Conservation (phyloP, 2,797 vertebrate genomes). For the Monodelphis domestica region DNA sequence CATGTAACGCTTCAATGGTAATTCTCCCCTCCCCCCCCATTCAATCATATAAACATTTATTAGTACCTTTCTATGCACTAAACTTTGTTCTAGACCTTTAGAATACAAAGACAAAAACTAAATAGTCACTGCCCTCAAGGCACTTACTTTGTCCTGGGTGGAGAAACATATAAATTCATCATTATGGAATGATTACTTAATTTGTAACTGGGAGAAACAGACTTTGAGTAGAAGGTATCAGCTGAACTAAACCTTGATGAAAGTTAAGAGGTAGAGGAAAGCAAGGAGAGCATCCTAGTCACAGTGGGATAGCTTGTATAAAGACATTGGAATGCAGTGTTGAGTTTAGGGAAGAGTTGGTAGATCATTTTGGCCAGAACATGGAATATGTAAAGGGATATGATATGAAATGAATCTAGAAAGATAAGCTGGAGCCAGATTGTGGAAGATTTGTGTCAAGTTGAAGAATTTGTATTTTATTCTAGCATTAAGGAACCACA, state of each 20-base stretch:
- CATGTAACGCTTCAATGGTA: constrained; percentile 95
- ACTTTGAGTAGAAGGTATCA: neutral
- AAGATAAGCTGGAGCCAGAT: neutral
- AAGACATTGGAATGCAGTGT: neutral
- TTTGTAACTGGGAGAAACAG: neutral
- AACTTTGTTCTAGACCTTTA: neutral
- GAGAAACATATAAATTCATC: neutral
- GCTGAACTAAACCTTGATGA: neutral
- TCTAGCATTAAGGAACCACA: neutral
- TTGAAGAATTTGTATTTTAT: neutral
- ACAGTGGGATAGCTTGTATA: neutral
- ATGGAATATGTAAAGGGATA: neutral
- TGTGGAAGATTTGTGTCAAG: neutral
- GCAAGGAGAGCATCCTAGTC: neutral
- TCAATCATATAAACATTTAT: neutral
- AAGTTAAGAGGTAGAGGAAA: neutral
- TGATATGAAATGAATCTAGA: neutral
- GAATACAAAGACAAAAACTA: neutral
- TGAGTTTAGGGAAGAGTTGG: neutral
- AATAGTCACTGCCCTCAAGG: neutral
- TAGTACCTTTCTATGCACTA: too few relatives aligned
- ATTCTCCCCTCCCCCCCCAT: constrained; percentile 26
- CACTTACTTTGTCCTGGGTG: neutral
- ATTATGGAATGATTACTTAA: neutral
- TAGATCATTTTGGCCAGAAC: neutral